phyloP scores from a whole-genome alignment of 2,113 vertebrate species.

The Chaetura pelagica region DNA sequence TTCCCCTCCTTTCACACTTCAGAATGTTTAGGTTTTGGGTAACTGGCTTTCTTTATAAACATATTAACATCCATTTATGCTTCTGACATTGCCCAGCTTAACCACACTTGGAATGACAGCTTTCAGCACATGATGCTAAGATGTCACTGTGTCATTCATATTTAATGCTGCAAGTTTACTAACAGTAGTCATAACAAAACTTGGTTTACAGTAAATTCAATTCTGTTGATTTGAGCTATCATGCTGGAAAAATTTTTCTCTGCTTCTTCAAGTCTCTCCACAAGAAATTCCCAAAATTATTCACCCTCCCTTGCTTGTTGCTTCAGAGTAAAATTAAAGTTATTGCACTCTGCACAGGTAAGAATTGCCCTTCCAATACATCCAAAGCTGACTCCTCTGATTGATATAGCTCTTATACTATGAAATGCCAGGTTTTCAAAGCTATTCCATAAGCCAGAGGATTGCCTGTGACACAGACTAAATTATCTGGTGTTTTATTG shows the following conservation, averaged over 20 bases:
- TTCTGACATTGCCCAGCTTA: not conserved
- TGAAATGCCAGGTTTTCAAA: not conserved
- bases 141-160: not conserved
- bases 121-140: not conserved
- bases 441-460: not conserved
- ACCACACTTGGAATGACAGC: not conserved
- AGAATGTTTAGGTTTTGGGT: not conserved
- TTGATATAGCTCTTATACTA: not conserved
- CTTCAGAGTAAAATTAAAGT: not conserved
- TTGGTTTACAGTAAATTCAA: not conserved
- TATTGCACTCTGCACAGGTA: not conserved
- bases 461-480: not conserved
- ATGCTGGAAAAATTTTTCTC: not conserved
- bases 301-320: not conserved
- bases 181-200: not conserved
- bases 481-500: not conserved
- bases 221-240: not conserved
- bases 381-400: not conserved
- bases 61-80: not conserved
- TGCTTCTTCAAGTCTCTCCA: not conserved
- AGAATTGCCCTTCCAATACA: not conserved
- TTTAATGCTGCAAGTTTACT: not conserved
- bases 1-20: not conserved
- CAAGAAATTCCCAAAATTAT: not conserved
- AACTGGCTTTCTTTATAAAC: not conserved